phyloP scores from a whole-genome alignment of 2,113 vertebrate species.

The Atractosteus spatula region DNA sequence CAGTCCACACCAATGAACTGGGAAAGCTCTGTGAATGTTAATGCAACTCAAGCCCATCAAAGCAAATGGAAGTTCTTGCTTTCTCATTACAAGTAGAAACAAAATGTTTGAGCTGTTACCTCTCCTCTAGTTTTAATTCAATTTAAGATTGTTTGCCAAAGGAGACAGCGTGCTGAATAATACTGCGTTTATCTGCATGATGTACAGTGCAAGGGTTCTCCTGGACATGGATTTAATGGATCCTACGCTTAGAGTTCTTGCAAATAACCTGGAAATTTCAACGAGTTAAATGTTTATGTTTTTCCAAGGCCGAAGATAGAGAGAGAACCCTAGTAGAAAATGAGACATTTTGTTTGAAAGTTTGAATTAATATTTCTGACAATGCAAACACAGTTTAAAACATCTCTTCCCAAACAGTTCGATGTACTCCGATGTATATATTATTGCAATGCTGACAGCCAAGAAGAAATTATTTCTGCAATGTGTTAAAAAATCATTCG shows the following conservation, averaged over 20 bases:
- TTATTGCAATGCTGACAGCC: background rate
- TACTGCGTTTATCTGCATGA: slow-evolving; percentile 1
- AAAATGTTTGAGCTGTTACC: background rate
- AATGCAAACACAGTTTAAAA: too few relatives aligned
- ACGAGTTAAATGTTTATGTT: background rate
- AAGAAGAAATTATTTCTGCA: background rate
- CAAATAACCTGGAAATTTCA: background rate
- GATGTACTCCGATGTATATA: background rate
- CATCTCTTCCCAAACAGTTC: too few relatives aligned
- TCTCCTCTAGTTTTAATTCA: background rate
- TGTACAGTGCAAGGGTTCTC: too few relatives aligned
- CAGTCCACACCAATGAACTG: background rate
- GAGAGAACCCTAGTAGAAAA: background rate
- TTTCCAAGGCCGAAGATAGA: background rate
- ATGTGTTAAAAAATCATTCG: too few relatives aligned
- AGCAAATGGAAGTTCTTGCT: slow-evolving; percentile 6
- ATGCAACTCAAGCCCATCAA: slow-evolving; percentile 4
- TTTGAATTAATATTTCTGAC: background rate
- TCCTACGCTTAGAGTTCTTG: background rate
- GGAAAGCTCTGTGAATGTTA: slow-evolving; percentile 10
- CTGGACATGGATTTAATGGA: too few relatives aligned
- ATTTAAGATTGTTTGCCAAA: too few relatives aligned
- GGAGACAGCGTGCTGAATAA: background rate
- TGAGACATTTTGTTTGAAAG: background rate
- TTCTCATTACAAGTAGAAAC: slow-evolving; percentile 5